phyloP scores from a whole-genome alignment of 2,888 invertebrate species.

The Cephalotes varians region DNA sequence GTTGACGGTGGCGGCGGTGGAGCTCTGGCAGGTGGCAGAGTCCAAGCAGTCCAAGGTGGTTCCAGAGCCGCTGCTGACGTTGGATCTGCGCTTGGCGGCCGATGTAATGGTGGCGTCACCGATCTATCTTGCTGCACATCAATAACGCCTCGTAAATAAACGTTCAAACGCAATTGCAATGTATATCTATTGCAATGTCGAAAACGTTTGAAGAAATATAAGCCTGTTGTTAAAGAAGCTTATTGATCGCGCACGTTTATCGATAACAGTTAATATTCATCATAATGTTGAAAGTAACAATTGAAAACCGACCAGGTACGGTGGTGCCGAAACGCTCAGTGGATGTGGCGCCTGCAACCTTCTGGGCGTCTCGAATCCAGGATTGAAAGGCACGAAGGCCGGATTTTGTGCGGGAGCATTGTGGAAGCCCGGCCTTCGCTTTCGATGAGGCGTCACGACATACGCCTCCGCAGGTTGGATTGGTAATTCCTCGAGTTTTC shows the following conservation, averaged over 20 bases:
- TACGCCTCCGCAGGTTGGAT: constrained; percentile 92
- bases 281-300: neutral
- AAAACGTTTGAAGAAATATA: neutral
- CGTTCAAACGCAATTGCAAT: no score
- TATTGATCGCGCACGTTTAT: neutral
- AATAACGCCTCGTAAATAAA: neutral
- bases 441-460: constrained; percentile 95
- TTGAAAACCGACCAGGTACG: constrained; percentile 85
- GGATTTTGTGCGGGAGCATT: constrained; percentile 95
- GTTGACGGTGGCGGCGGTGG: constrained; percentile 88
- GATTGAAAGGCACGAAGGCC: constrained; percentile 92
- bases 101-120: constrained; percentile 83
- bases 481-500: constrained; percentile 90
- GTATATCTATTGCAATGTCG: neutral
- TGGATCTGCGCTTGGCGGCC: constrained; percentile 84
- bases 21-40: constrained; percentile 87
- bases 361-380: constrained; percentile 86
- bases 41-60: constrained; percentile 84
- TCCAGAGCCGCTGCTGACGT: constrained; percentile 80
- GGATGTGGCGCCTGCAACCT: constrained; percentile 89
- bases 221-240: neutral
- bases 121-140: constrained; percentile 82
- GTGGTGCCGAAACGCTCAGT: constrained; percentile 91
- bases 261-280: neutral
- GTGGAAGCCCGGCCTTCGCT: constrained; percentile 94